A percentile compares a stretch with the other conserved stretches of the same genome.
Conservation (phyloP, 2,113 vertebrate genomes). For the Erythrolamprus reginae region DNA sequence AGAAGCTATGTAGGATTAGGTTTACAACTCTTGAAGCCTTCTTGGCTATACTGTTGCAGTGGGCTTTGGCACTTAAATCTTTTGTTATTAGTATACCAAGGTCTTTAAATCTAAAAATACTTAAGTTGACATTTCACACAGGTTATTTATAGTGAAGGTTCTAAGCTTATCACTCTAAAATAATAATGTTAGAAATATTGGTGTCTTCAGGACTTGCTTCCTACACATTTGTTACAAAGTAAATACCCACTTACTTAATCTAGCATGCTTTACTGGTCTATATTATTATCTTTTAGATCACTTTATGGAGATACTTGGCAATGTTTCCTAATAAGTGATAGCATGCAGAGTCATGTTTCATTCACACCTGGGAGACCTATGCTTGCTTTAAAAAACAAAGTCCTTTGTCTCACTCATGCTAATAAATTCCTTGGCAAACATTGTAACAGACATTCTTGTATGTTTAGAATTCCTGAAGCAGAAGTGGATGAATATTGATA, state of each 20-base stretch:
- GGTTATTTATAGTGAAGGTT: not conserved
- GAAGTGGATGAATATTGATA: not conserved
- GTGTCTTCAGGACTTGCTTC: not conserved
- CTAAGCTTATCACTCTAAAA: not conserved
- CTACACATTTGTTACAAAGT: not conserved
- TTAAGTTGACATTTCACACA: conserved; percentile 3
- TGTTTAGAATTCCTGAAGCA: conserved; percentile 18
- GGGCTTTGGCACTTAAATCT: too few relatives aligned
- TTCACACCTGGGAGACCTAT: conserved; percentile 29
- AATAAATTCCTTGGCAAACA: conserved; percentile 23
- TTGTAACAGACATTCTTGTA: not conserved
- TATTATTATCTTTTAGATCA: conserved; percentile 15
- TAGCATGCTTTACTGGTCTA: conserved; percentile 1
- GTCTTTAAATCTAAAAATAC: not conserved
- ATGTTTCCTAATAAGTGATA: conserved; percentile 39
- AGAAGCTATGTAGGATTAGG: too few relatives aligned
- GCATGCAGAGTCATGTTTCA: conserved; percentile 3
- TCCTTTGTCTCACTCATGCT: not conserved
- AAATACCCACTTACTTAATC: conserved; percentile 8
- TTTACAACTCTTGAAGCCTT: too few relatives aligned
- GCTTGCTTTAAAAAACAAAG: not conserved
- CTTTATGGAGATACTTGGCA: not conserved
- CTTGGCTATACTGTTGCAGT: too few relatives aligned
- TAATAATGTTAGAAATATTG: not conserved
- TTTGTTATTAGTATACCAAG: too few relatives aligned